A percentile compares a stretch with the other conserved stretches of the same genome.
These are phyloP conservation scores for Deilephila elpenor DNA, from an alignment of 2,888 invertebrate genomes.

Conservation along the genomic window DNA sequence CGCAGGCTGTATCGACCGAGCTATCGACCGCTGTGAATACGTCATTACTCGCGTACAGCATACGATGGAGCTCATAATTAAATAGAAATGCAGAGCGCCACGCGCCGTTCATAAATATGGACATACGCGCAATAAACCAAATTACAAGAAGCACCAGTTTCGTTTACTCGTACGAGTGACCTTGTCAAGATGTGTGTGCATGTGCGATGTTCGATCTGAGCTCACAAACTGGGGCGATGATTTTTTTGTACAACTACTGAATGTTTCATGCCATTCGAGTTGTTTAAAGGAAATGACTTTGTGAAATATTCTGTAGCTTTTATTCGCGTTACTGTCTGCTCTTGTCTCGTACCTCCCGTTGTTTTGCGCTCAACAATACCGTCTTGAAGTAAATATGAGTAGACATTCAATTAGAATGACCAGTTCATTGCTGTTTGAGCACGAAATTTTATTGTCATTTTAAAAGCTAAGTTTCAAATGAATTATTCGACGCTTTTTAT, in stretches of 20 bases:
- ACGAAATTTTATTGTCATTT: not conserved
- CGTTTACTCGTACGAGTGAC: constrained; percentile 36
- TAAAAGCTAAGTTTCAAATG: not conserved
- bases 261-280: constrained; percentile 54
- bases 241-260: constrained; percentile 55
- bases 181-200: constrained; percentile 40
- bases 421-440: not conserved
- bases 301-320: constrained; percentile 33
- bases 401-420: not conserved
- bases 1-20: no score
- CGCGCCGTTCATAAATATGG: constrained; percentile 14
- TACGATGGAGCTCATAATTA: not conserved
- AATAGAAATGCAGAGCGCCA: not conserved
- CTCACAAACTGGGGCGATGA: constrained; percentile 49
- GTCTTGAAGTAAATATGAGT: not conserved
- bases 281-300: constrained; percentile 50
- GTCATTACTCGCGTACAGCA: not conserved
- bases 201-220: constrained; percentile 52
- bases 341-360: constrained; percentile 28
- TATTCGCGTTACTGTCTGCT: not conserved
- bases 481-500: not conserved
- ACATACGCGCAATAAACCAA: constrained; percentile 6
- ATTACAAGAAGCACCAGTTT: constrained; percentile 18
- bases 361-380: constrained; percentile 9
- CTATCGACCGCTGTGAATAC: no score